A percentile compares a stretch with the other conserved stretches of the same genome.
phyloP scores from a whole-genome alignment of 1,140 invertebrate genomes.

The Drusus annulatus region DNA sequence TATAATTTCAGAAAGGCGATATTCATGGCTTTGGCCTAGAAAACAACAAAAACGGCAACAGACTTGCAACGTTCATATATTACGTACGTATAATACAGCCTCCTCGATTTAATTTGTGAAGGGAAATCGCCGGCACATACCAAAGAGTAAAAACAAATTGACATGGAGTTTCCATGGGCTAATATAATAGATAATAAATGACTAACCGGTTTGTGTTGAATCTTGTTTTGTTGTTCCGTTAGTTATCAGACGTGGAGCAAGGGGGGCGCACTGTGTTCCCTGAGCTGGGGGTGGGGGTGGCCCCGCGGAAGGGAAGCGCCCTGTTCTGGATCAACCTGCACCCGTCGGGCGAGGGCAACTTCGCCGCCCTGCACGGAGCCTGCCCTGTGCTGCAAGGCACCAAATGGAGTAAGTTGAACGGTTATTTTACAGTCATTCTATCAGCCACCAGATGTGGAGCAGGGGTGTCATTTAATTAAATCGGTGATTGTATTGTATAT shows the following conservation, averaged over 20 bases:
- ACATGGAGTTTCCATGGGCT: too few relatives aligned
- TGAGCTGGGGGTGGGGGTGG: constrained; percentile 83
- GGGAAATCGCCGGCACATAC: too few relatives aligned
- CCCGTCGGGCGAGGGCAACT: constrained; percentile 92
- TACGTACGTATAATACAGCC: constrained; percentile 1
- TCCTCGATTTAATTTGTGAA: too few relatives aligned
- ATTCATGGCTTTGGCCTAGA: background rate
- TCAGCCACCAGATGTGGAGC: too few relatives aligned
- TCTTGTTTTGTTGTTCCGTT: too few relatives aligned
- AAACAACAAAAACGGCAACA: background rate
- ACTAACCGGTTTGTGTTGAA: too few relatives aligned
- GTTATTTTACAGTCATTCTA: too few relatives aligned
- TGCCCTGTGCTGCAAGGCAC: constrained; percentile 96
- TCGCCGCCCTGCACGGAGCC: constrained; percentile 93
- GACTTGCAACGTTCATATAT: constrained; percentile 8
- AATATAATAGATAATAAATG: too few relatives aligned
- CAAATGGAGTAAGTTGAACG: constrained; percentile 89
- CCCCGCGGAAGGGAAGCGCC: constrained; percentile 91
- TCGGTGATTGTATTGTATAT: too few relatives aligned
- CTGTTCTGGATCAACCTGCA: constrained; percentile 97
- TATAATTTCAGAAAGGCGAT: constrained; percentile 14
- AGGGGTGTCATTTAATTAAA: too few relatives aligned
- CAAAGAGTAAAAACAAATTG: too few relatives aligned
- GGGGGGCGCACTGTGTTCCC: constrained; percentile 97
- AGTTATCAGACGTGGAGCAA: constrained; percentile 85